Conservation (phyloP, 1,140 invertebrate species). For the Heliconius melpomene region DNA sequence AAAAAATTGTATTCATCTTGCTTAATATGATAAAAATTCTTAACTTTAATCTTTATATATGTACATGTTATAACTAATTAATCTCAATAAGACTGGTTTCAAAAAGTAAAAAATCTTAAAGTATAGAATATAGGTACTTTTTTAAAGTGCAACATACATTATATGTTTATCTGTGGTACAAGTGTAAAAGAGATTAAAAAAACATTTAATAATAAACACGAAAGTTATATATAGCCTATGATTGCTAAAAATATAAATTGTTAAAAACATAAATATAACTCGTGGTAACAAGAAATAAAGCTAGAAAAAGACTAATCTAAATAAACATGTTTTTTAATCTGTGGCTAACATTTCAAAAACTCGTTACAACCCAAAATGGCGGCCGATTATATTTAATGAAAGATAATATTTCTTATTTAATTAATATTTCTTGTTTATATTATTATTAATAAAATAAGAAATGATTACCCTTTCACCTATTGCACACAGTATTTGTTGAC, state of each 20-base stretch:
- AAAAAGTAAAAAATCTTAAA: background rate
- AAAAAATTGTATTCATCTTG: background rate
- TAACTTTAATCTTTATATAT: background rate
- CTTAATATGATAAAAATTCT: background rate
- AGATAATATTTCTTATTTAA: too few relatives aligned
- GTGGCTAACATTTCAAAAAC: background rate
- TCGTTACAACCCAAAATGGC: background rate
- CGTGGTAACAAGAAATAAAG: constrained; percentile 31
- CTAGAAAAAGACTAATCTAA: constrained; percentile 14
- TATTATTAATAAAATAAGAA: too few relatives aligned
- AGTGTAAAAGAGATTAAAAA: constrained; percentile 9
- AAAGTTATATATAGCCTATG: background rate
- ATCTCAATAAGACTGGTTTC: constrained; percentile 23
- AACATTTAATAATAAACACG: background rate
- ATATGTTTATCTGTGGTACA: constrained; percentile 12
- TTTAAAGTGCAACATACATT: constrained; percentile 2
- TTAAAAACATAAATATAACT: background rate
- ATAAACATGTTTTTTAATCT: background rate
- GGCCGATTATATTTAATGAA: background rate
- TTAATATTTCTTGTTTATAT: too few relatives aligned
- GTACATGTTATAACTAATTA: constrained; percentile 12
- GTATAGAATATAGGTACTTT: constrained; percentile 1
- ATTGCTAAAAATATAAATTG: background rate
- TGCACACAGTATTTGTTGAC: too few relatives aligned
- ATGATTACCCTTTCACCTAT: too few relatives aligned